These are phyloP conservation scores for Drosophila grimshawi DNA, from an alignment of 1,140 invertebrate species.

Conservation along the genomic window DNA sequence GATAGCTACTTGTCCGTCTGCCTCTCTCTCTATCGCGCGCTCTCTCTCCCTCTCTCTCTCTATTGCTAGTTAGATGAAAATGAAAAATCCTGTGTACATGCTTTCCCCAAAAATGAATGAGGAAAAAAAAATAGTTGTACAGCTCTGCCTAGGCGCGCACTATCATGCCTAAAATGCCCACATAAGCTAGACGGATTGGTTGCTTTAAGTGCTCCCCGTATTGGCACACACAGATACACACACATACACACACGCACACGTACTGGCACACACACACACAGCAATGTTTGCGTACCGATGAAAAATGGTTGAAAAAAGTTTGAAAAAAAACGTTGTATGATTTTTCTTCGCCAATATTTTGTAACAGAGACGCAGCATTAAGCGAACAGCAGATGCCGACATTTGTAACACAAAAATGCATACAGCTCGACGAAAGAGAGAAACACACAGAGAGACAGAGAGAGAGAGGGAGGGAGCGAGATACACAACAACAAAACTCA, in stretches of 20 bases:
- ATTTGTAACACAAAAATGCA: slow-evolving; percentile 77
- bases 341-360: slow-evolving; percentile 85
- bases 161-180: neutral
- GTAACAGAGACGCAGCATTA: slow-evolving; percentile 79
- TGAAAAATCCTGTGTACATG: slow-evolving; percentile 68
- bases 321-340: slow-evolving; percentile 83
- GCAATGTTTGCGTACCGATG: slow-evolving; percentile 60
- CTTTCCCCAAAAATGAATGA: slow-evolving; percentile 59
- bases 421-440: slow-evolving; percentile 21
- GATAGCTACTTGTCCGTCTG: slow-evolving; percentile 65
- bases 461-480: slow-evolving; percentile 14
- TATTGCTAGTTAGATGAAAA: slow-evolving; percentile 14
- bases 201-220: neutral
- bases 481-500: slow-evolving; percentile 25
- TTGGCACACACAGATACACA: slow-evolving; percentile 9
- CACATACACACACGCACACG: slow-evolving; percentile 23
- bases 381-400: slow-evolving; percentile 36
- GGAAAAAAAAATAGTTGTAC: slow-evolving; percentile 28
- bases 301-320: slow-evolving; percentile 83
- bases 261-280: slow-evolving; percentile 25
- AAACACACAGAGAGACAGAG: neutral
- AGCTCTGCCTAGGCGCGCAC: neutral
- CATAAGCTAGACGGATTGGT: neutral
- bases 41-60: slow-evolving; percentile 14
- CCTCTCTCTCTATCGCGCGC: slow-evolving; percentile 34